Conservation (phyloP, 2,797 vertebrate species). For the Allobates femoralis region DNA sequence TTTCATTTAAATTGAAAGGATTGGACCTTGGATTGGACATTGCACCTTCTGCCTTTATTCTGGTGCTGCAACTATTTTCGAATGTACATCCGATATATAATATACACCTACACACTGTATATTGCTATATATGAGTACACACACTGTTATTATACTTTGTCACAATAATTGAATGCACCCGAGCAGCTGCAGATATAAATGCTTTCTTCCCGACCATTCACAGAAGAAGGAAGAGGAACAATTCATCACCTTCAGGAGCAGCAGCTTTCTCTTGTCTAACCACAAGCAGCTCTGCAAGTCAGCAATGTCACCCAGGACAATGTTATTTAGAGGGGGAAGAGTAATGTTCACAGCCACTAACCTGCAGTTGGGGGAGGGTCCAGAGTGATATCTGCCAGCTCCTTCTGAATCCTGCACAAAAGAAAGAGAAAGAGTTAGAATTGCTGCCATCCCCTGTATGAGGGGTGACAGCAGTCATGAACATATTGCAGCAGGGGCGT, state of each 20-base stretch:
- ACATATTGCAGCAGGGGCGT: too few relatives aligned
- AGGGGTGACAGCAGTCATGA: not conserved
- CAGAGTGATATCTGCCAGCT: conserved; percentile 94
- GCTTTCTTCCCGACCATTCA: not conserved
- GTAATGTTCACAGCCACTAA: conserved; percentile 66
- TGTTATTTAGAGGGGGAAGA: not conserved
- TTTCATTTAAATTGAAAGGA: too few relatives aligned
- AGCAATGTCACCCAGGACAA: conserved; percentile 36
- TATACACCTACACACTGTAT: too few relatives aligned
- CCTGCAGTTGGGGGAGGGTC: conserved; percentile 98
- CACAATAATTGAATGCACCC: not conserved
- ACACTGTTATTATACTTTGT: too few relatives aligned
- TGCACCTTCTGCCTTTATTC: too few relatives aligned
- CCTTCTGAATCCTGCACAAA: conserved; percentile 91
- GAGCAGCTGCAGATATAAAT: not conserved
- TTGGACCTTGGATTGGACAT: too few relatives aligned
- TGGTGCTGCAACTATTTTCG: too few relatives aligned
- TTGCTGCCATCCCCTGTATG: not conserved
- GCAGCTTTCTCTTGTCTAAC: not conserved
- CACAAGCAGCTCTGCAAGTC: not conserved
- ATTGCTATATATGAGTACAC: too few relatives aligned
- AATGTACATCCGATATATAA: too few relatives aligned
- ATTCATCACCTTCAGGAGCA: conserved; percentile 13
- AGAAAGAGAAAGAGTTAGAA: conserved; percentile 26
- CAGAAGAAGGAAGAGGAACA: not conserved